Evolutionary conservation across 2,888 invertebrate species (phyloP), one percentile per base, ranked within the genome.

Genomic region (Drosophila rubida): DNA sequence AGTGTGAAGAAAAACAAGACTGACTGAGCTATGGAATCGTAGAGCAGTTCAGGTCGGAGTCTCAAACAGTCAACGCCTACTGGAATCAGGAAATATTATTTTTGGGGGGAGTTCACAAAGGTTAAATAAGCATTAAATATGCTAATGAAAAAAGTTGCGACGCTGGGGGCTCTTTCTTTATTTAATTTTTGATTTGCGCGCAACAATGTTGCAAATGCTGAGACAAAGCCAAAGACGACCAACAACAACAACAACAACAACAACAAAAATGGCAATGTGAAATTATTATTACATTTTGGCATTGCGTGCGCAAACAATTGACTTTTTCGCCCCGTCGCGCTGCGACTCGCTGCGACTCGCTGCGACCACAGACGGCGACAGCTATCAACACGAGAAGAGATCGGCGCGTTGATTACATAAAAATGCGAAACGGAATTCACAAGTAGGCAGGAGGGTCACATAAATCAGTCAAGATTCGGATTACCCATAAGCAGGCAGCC

Each of bases 291-390:
- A 55, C 44, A 44, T 51, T 77, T 74, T 66, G 77, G 55, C 66
- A 66, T 81, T 85, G 85, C 85, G 82, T 87, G 79, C 59, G 46
- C 68, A 65, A 69, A 71, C 80, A 81, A 87, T 84, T 87, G 87
- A 68, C 67, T 72, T 63, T 68, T 66, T 59, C 35, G 23, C 13
- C 55, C 48, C 39, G 32, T 59, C 58, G 58, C 51, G 58, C 59
- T 48, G 35, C 50, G 69, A 14, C 14, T n/a, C n/a, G n/a, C n/a
- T n/a, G 8, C 8, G 8, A 30, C 30, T 19, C 19, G 2, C n/a
- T n/a, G n/a, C 1, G 19, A 19, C 19, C 19, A 19, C 5, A 57
- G 60, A 59, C 70, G 50, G 44, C 41, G 41, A 49, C 62, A 37
- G 48, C 35, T 7, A 37, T 37, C 35, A 41, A 59, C 46, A 60